A percentile compares a stretch with the other conserved stretches of the same genome.
These are phyloP conservation scores for Elephas maximus DNA, from an alignment of 2,113 vertebrate genomes.

Conservation along the genomic window DNA sequence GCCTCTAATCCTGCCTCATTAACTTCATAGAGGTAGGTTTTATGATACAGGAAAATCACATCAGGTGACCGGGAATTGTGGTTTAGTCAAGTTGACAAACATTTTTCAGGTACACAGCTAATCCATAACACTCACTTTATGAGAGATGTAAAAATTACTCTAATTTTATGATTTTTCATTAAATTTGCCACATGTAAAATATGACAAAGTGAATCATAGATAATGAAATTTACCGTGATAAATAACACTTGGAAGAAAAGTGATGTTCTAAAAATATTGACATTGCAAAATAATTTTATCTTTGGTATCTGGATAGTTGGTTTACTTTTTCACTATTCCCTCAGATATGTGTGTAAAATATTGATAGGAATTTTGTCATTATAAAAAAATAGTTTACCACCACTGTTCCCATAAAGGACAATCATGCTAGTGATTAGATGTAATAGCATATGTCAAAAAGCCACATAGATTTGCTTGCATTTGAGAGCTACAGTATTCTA, in stretches of 20 bases:
- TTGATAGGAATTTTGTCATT: neutral
- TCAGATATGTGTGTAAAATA: neutral
- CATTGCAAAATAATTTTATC: neutral
- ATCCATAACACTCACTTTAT: neutral
- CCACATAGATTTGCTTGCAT: neutral
- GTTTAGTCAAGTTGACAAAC: no score
- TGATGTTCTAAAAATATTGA: neutral
- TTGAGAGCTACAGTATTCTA: neutral
- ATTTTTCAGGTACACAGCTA: no score
- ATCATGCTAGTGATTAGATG: neutral
- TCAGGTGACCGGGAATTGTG: no score
- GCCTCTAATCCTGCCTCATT: no score
- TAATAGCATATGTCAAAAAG: rapidly evolving
- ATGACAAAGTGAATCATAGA: neutral
- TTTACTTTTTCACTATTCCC: neutral
- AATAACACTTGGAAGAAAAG: neutral
- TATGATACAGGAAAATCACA: no score
- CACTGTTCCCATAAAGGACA: neutral
- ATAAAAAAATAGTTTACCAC: neutral
- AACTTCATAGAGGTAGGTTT: no score
- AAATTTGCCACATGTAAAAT: neutral
- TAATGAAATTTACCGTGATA: neutral
- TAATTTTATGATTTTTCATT: neutral
- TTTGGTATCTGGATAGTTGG: neutral
- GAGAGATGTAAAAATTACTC: neutral